phyloP scores from a whole-genome alignment of 2,113 vertebrate species.

The Lophotis ruficrista region DNA sequence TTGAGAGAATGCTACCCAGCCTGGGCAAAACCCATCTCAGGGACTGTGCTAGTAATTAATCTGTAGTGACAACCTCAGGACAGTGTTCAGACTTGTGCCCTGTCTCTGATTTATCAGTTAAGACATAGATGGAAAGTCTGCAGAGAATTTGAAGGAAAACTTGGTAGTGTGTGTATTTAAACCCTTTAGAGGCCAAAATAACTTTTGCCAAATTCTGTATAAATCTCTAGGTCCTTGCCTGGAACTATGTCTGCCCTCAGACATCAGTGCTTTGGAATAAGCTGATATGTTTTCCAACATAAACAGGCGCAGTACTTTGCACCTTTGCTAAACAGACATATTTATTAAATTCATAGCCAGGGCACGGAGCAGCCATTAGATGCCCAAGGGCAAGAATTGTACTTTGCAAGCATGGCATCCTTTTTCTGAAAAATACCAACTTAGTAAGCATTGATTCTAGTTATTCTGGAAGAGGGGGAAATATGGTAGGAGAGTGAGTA shows the following conservation, averaged over 20 bases:
- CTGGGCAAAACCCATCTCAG: neutral
- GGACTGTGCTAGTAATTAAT: neutral
- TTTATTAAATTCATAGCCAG: neutral
- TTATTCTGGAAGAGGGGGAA: neutral
- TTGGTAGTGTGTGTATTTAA: neutral
- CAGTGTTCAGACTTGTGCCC: neutral
- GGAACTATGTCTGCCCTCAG: neutral
- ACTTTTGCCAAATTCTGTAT: slow-evolving; percentile 14
- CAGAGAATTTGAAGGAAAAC: slow-evolving; percentile 10
- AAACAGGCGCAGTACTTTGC: neutral
- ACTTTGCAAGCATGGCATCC: neutral
- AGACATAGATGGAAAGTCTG: neutral
- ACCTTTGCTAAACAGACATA: neutral
- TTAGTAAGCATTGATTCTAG: neutral
- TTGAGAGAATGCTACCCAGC: neutral
- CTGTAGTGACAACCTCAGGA: slow-evolving; percentile 31
- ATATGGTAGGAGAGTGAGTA: neutral
- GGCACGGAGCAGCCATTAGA: rapidly evolving
- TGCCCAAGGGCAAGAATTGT: neutral
- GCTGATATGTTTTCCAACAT: neutral
- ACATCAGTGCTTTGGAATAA: neutral
- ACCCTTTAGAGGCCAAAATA: neutral
- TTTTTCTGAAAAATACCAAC: neutral
- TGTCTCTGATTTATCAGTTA: slow-evolving; percentile 29
- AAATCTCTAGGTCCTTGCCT: neutral